A percentile compares a stretch with the other conserved stretches of the same genome.
These are phyloP conservation scores for Erpornis zantholeuca DNA, from an alignment of 2,113 vertebrate species.

Conservation along the genomic window DNA sequence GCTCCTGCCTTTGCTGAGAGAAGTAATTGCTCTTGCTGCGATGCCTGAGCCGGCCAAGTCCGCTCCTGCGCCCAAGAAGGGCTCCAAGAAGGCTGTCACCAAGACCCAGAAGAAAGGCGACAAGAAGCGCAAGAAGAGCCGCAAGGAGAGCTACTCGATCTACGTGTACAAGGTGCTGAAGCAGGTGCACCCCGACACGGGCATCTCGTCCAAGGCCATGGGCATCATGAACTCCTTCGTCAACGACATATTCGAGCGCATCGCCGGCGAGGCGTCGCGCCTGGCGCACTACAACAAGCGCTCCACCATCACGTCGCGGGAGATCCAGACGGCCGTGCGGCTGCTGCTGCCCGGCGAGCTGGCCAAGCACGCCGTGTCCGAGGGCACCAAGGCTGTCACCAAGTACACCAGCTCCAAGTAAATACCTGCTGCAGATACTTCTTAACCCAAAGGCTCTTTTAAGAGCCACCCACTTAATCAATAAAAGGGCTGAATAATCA, in stretches of 20 bases:
- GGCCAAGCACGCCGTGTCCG: constrained; percentile 71
- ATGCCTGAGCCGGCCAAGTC: constrained; percentile 56
- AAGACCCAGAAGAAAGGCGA: constrained; percentile 76
- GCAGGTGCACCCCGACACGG: constrained; percentile 81
- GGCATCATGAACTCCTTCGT: constrained; percentile 71
- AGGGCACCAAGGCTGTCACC: constrained; percentile 79
- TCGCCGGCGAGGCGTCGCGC: constrained; percentile 53
- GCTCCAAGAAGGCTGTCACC: constrained; percentile 76
- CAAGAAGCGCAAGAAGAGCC: constrained; percentile 72
- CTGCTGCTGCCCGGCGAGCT: constrained; percentile 79
- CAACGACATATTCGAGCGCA: constrained; percentile 69
- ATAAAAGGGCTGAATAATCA: no score
- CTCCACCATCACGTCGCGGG: constrained; percentile 72
- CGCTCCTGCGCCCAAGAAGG: constrained; percentile 72
- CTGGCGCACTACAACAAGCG: constrained; percentile 78
- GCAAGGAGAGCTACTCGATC: constrained; percentile 56
- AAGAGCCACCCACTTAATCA: neutral
- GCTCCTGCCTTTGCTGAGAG: no score
- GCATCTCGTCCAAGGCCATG: constrained; percentile 81
- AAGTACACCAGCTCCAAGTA: neutral
- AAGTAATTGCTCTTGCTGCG: accelerated
- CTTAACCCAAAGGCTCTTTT: constrained; percentile 44
- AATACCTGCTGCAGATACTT: no score
- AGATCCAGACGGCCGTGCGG: constrained; percentile 86
- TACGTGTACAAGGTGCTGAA: constrained; percentile 83